Percentiles rank a stretch among this genome's conserved stretches.
Conservation (phyloP, 1,140 invertebrate genomes). For the Eumaeus atala region DNA sequence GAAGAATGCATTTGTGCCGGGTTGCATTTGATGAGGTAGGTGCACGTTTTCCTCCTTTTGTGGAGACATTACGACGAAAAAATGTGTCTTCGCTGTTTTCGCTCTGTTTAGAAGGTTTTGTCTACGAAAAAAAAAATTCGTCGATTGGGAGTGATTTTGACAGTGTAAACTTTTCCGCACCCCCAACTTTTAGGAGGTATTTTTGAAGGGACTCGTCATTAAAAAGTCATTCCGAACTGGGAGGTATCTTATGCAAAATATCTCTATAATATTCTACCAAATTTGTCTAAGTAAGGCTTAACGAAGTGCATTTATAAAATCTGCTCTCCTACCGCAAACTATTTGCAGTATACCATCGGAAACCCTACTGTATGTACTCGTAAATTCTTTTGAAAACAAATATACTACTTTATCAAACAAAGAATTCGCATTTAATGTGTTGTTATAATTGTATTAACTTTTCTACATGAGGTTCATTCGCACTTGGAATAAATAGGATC, state of each 20-base stretch:
- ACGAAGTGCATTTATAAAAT: no score
- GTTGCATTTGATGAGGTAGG: not conserved
- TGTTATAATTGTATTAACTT: not conserved
- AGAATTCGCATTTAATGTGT: slow-evolving; percentile 12
- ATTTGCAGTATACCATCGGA: no score
- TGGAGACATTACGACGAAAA: slow-evolving; percentile 12
- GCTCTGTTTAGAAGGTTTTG: no score
- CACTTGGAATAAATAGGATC: no score
- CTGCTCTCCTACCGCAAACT: no score
- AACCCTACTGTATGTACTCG: no score
- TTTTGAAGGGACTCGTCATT: slow-evolving; percentile 14
- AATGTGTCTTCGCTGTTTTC: slow-evolving; percentile 4
- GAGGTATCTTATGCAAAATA: slow-evolving; percentile 17
- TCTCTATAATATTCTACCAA: slow-evolving; percentile 16
- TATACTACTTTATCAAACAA: no score
- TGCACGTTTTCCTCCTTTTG: slow-evolving; percentile 12
- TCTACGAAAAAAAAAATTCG: no score
- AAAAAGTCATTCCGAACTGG: slow-evolving; percentile 12
- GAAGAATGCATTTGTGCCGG: no score
- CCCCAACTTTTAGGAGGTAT: slow-evolving; percentile 20
- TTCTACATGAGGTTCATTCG: no score
- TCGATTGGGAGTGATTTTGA: not conserved
- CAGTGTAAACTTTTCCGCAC: slow-evolving; percentile 14
- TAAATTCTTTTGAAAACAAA: no score
- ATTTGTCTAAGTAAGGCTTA: slow-evolving; percentile 20